Percentiles rank a stretch among this genome's conserved stretches.
These are phyloP conservation scores for Drosophila planitibia DNA, from an alignment of 2,888 invertebrate species.

Conservation along the genomic window DNA sequence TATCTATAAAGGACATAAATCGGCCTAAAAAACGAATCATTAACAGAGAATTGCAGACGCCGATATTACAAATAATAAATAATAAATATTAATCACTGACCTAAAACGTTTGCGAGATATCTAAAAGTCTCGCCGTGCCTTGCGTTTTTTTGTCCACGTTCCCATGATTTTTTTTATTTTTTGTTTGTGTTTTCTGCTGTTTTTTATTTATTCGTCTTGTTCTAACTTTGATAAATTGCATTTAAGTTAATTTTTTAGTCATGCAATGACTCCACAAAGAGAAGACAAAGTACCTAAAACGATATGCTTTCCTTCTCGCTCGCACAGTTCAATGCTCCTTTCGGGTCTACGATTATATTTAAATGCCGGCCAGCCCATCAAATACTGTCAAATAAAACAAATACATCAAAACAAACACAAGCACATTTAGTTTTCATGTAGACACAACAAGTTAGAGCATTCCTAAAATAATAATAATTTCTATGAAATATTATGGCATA, in stretches of 20 bases:
- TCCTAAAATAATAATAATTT: neutral
- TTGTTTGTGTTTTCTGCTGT: neutral
- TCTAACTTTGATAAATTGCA: slow-evolving; percentile 59
- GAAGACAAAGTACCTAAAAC: slow-evolving; percentile 15
- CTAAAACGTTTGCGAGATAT: slow-evolving; percentile 9
- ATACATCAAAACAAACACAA: slow-evolving; percentile 33
- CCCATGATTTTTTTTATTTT: neutral
- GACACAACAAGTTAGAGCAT: slow-evolving; percentile 1
- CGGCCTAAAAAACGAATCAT: neutral
- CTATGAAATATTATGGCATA: neutral
- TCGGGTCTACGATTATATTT: slow-evolving; percentile 49
- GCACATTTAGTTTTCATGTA: slow-evolving; percentile 1
- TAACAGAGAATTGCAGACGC: neutral
- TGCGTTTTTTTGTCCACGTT: neutral
- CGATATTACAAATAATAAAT: neutral
- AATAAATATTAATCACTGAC: neutral
- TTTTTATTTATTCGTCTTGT: slow-evolving; percentile 30
- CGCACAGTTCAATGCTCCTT: slow-evolving; percentile 68
- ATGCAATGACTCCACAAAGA: slow-evolving; percentile 15
- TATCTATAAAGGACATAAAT: neutral
- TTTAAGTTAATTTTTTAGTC: slow-evolving; percentile 44
- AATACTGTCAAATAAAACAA: slow-evolving; percentile 62
- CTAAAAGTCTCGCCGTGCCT: neutral
- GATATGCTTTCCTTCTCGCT: slow-evolving; percentile 21
- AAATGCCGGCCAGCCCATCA: slow-evolving; percentile 51